Evolutionary conservation across 2,888 invertebrate species (phyloP).

Genomic region (Rhagium mordax): DNA sequence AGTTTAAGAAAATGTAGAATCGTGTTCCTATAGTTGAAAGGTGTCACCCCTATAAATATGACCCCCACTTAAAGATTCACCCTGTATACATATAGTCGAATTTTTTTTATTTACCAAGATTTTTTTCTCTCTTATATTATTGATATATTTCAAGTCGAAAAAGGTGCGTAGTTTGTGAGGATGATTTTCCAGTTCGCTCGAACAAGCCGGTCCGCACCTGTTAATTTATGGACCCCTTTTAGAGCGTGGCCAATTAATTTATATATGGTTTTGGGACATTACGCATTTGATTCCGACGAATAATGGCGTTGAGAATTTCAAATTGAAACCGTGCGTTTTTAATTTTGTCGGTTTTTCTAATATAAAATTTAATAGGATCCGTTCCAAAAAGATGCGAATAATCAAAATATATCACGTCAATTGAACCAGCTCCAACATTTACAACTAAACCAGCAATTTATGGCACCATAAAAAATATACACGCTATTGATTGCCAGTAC

Average conservation of each 20-base stretch:
- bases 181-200: not conserved
- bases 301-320: not conserved
- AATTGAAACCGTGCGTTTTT: not conserved
- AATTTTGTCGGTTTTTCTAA: not conserved
- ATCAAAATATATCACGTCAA: not conserved
- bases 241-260: not conserved
- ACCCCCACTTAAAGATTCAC: too few species aligned
- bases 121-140: too few species aligned
- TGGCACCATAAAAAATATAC: too few species aligned
- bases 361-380: not conserved
- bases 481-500: too few species aligned
- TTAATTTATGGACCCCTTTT: not conserved
- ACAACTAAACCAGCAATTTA: too few species aligned
- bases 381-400: not conserved
- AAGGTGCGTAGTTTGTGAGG: not conserved
- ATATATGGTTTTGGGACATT: not conserved
- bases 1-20: too few species aligned
- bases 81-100: too few species aligned
- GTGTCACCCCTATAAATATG: too few species aligned
- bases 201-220: not conserved
- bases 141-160: too few species aligned
- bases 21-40: too few species aligned
- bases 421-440: too few species aligned
- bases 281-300: not conserved
- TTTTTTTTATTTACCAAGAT: too few species aligned